Evolutionary conservation across 2,888 invertebrate species (phyloP), one percentile per base, ranked within the genome.

Genomic region (Drymonia ruficornis): DNA sequence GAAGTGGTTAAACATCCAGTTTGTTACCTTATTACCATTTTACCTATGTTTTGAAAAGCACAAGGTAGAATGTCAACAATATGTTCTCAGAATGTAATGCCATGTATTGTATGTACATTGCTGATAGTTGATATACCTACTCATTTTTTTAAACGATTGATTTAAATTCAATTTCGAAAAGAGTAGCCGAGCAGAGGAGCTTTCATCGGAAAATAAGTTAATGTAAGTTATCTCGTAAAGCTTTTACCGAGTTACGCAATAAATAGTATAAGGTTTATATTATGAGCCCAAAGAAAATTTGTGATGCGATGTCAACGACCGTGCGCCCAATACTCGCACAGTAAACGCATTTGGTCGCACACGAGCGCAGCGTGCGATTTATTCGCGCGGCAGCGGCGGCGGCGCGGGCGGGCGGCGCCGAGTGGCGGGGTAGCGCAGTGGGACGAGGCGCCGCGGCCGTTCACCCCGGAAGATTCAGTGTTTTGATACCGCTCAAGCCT

Each of bases 391-490:
- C 74, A 65, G 67, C 61, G 52, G 63, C 76, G 65, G 77, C 63
- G 75, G 70, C 50, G 65, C 59, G 73, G 75, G 77, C 72, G 76
- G 71, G 82, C 79, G 79, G 67, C 78, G 84, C 75, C 82, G 82
- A 77, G 84, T 67, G 85, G 80, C 71, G 70, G 70, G 79, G 79
- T 79, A 79, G 78, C 76, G 80, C 76, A 79, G 84, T 11, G 42
- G 18, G 76, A 80, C 79, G 83, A 80, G 81, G 80, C 76, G 65
- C 72, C 64, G 73, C 76, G 92, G 91, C 74, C 91, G 79, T 90
- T 90, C 86, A 93, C 92, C 93, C 91, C 92, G 91, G 89, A 91
- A 91, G 89, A 93, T 91, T 85, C 91, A 91, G 85, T 93, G 91
- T 93, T 92, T 91, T 92, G 91, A 91, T 92, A 91, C 87, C 86